These are phyloP conservation scores for Thalassoma bifasciatum DNA, from an alignment of 2,113 vertebrate genomes.

Conservation along the genomic window DNA sequence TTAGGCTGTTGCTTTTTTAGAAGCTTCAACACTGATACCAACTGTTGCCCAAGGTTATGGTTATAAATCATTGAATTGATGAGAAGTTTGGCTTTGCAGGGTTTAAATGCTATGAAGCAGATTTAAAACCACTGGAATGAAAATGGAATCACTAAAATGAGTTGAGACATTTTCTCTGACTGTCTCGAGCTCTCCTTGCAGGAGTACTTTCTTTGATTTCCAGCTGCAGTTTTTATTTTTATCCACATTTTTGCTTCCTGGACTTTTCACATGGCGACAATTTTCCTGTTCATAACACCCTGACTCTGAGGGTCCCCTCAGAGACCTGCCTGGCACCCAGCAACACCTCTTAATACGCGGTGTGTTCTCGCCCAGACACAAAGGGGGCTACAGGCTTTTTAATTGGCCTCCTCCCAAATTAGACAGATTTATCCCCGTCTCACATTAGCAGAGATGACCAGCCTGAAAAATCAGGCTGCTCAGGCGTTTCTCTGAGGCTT, in stretches of 20 bases:
- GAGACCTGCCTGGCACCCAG: conserved; percentile 42
- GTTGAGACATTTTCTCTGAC: conserved; percentile 1
- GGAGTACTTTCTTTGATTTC: background rate
- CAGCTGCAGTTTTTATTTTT: conserved; percentile 42
- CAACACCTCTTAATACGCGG: conserved; percentile 60
- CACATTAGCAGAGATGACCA: conserved; percentile 64
- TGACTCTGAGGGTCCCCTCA: conserved; percentile 41
- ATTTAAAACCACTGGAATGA: background rate
- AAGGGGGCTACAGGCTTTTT: conserved; percentile 50
- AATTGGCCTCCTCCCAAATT: conserved; percentile 64
- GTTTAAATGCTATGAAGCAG: too few relatives aligned
- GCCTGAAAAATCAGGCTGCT: conserved; percentile 49
- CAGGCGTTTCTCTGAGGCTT: conserved; percentile 65
- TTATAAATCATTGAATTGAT: background rate
- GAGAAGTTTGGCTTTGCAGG: background rate
- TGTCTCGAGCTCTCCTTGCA: background rate
- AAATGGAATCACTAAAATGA: background rate
- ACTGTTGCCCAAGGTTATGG: background rate
- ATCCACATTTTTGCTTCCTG: conserved; percentile 20
- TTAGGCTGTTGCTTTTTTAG: background rate
- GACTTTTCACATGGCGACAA: conserved; percentile 12
- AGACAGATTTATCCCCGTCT: conserved; percentile 54
- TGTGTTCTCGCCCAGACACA: conserved; percentile 18
- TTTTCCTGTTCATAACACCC: conserved; percentile 48
- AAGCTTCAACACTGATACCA: too few relatives aligned